These are phyloP conservation scores for Syrista parreyssii DNA, from an alignment of 2,888 invertebrate genomes.

Conservation along the genomic window DNA sequence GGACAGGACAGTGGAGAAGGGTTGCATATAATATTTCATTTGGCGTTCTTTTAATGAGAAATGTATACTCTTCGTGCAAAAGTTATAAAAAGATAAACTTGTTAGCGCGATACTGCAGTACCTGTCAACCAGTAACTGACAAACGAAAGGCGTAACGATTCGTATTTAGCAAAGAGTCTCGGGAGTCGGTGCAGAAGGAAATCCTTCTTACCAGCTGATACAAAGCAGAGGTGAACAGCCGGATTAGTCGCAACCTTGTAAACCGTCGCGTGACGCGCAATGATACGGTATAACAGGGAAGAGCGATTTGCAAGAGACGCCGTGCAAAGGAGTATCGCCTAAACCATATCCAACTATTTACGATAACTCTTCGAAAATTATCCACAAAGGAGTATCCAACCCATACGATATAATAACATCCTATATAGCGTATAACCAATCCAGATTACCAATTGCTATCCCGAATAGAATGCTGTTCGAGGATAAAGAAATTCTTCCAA, in stretches of 20 bases:
- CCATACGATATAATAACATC: too few relatives aligned
- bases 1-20: neutral
- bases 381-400: neutral
- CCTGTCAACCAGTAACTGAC: neutral
- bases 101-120: neutral
- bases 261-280: neutral
- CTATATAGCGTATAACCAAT: neutral
- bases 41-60: neutral
- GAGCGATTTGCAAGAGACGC: neutral
- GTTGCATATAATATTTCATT: neutral
- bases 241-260: neutral
- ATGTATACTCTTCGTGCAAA: neutral
- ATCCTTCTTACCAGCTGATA: neutral
- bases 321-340: neutral
- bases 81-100: neutral
- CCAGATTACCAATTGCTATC: neutral
- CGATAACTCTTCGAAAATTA: neutral
- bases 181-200: neutral
- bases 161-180: neutral
- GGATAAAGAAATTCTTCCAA: neutral
- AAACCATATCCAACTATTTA: neutral
- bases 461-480: neutral
- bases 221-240: neutral
- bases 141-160: neutral
- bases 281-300: neutral